Conservation (phyloP, 2,888 invertebrate genomes). For the Diploptera punctata region DNA sequence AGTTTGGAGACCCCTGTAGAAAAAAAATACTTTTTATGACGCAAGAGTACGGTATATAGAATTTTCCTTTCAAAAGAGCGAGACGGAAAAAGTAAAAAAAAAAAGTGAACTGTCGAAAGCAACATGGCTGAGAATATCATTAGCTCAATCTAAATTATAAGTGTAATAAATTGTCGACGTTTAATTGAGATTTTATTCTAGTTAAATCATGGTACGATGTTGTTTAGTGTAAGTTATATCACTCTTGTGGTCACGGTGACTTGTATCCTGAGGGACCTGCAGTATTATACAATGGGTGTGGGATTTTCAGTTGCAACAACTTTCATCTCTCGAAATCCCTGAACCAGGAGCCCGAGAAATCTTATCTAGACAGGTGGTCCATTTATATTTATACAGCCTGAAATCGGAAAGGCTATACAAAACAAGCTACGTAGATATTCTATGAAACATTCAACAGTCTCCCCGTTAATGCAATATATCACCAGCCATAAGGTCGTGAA, state of each 20-base stretch:
- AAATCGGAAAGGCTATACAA: neutral
- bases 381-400: neutral
- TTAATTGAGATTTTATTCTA: neutral
- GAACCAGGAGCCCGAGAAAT: neutral
- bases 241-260: neutral
- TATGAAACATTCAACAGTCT: too few relatives aligned
- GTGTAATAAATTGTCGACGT: neutral
- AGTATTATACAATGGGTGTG: conserved; percentile 2
- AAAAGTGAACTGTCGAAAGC: neutral
- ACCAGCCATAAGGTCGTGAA: too few relatives aligned
- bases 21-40: too few relatives aligned
- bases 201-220: too few relatives aligned
- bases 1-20: too few relatives aligned
- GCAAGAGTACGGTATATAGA: too few relatives aligned
- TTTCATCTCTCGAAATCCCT: neutral
- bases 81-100: too few relatives aligned
- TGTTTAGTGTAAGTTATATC: neutral
- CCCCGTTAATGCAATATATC: too few relatives aligned
- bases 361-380: conserved; percentile 5
- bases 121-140: neutral
- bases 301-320: neutral
- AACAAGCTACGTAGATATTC: too few relatives aligned
- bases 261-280: neutral
- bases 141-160: neutral
- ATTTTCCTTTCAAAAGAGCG: too few relatives aligned